Evolutionary conservation across 2,113 vertebrate genomes (phyloP), one percentile per base, ranked within the genome.

Genomic region (Macquaria ambigua): DNA sequence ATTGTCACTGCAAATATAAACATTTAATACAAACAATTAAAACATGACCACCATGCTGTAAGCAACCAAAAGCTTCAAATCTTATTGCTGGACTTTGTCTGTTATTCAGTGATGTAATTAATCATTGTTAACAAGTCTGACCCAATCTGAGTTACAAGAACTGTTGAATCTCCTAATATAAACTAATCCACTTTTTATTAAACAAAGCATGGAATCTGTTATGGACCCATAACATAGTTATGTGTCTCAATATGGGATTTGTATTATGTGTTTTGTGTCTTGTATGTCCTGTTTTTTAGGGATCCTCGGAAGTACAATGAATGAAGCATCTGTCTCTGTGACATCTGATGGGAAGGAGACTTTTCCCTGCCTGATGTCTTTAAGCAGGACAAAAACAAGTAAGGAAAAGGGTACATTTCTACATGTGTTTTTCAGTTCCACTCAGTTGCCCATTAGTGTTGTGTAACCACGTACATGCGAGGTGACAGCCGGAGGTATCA

Each of bases 401-500:
- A 81, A 83, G 71, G 20, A 82, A 55, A 34, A 81, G 28, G 61
- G 28, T 37, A 78, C 12, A 61, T 89, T 64, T 89, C 25, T 75
- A 43, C 66, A 77, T 74, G 75, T 90, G 75, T 90, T 90, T 84
- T 83, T 88, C 84, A 48, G 91, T 89, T 91, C 86, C 84, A 46
- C 90, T 85, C 85, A 87, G 89, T 90, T 92, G 90, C 80, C 78
- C 87, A 93, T 92, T 87, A 82, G 87, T 83, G 89, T 90, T 91
- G 87, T 83, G 82, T 77, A 91, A 93, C 87, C 72, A 71, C 53
- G 55, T 80, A 73, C 61, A 82, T 90, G 85, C 83, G 50, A 61
- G 15, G 67, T 90, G 91, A 91, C 92, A 93, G 81, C 81, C 71
- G 63, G 79, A 89, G 82, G 90, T 88, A 90, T 93, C 84, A 89